Conservation (phyloP, 2,113 vertebrate species). For the Pontoporia blainvillei region DNA sequence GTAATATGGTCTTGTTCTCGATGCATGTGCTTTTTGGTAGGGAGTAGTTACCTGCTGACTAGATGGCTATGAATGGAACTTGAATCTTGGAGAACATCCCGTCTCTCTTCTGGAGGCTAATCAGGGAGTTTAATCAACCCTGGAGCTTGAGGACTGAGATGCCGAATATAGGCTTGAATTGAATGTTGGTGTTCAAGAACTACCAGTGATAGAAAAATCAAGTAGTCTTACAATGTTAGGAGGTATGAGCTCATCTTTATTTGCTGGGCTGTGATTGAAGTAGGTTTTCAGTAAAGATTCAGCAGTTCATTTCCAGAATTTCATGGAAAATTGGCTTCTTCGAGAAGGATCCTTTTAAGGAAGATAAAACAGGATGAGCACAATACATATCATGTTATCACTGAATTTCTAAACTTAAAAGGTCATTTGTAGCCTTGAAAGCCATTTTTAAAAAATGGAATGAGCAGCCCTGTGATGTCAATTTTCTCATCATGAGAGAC, state of each 20-base stretch:
- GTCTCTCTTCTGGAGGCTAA: slow-evolving; percentile 38
- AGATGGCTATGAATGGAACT: neutral
- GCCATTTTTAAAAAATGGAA: neutral
- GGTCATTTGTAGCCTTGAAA: neutral
- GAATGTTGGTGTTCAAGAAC: neutral
- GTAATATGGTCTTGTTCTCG: neutral
- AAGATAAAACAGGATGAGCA: neutral
- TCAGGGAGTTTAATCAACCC: slow-evolving; percentile 28
- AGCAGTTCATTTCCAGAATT: slow-evolving; percentile 18
- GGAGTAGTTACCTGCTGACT: neutral
- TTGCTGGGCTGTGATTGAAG: neutral
- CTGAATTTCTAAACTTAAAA: neutral
- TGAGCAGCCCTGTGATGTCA: neutral
- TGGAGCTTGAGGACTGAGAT: neutral
- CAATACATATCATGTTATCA: neutral
- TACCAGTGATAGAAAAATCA: neutral
- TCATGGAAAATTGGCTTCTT: neutral
- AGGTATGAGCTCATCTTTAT: slow-evolving; percentile 33
- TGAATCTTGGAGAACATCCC: slow-evolving; percentile 25
- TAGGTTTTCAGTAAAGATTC: slow-evolving; percentile 9
- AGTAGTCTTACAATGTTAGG: neutral
- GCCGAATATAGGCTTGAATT: neutral
- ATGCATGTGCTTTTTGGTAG: neutral
- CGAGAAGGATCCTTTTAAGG: neutral
- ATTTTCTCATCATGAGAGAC: neutral